Evolutionary conservation across 2,888 invertebrate genomes (phyloP).

Genomic region (Chymomyza amoena): DNA sequence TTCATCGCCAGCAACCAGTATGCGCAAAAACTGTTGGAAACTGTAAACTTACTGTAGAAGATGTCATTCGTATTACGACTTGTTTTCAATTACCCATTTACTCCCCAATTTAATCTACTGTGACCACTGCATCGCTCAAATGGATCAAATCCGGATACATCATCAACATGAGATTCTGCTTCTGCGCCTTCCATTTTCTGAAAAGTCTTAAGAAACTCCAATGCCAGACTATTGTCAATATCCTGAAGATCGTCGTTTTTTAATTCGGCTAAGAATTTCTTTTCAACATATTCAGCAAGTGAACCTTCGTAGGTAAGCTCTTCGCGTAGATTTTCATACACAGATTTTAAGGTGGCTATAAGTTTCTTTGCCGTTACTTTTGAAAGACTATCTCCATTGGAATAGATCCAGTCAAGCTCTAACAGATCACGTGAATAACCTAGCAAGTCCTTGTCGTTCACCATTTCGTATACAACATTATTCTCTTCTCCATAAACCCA

Average conservation of each 20-base stretch:
- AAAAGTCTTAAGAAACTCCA: conserved; percentile 81
- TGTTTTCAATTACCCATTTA: conserved; percentile 79
- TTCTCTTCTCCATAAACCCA: conserved; percentile 82
- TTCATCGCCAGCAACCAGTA: conserved; percentile 41
- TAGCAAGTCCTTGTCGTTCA: conserved; percentile 56
- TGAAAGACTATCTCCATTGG: conserved; percentile 71
- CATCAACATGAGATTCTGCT: conserved; percentile 51
- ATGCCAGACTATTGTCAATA: conserved; percentile 74
- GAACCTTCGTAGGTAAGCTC: conserved; percentile 56
- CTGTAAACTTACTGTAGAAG: conserved; percentile 80
- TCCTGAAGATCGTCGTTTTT: conserved; percentile 36
- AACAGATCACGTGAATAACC: conserved; percentile 35
- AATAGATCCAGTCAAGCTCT: conserved; percentile 54
- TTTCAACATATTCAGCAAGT: conserved; percentile 53
- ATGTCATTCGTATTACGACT: neutral
- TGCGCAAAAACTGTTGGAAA: conserved; percentile 34
- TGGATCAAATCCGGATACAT: conserved; percentile 83
- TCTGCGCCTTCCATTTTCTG: conserved; percentile 77
- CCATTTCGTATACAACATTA: conserved; percentile 82
- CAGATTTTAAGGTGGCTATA: conserved; percentile 65
- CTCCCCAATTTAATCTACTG: conserved; percentile 84
- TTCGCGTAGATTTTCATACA: conserved; percentile 57
- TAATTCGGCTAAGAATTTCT: conserved; percentile 47
- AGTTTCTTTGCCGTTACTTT: conserved; percentile 60
- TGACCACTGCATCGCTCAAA: conserved; percentile 84